Base-by-base conservation (phyloP, 1,140 invertebrate species). In the Tribolium madens region DNA sequence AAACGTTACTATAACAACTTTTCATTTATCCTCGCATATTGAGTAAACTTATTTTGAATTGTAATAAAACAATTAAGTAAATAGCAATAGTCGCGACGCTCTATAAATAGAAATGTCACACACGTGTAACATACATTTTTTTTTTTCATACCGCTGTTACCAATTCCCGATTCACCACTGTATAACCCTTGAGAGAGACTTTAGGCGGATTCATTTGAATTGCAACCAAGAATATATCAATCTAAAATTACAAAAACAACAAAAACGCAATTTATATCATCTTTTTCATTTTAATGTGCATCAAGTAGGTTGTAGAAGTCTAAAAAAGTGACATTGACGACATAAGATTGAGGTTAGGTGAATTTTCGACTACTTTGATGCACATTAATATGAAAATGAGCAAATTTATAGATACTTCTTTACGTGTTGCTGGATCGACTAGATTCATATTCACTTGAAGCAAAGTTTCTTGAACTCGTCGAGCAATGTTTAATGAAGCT, bases 141-240 rank as follows among this genome's bases (percentile, higher is more conserved):
- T 57, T 42, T 4, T 42, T 15, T 42, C 79, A 85, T 81, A 90
- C 89, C 57, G 89, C 89, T 31, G 89, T 88, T 3, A 91, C 81
- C 4, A 90, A 82, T 81, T 90, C 89, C 69, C 89, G 87, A 80
- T 90, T 90, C 13, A 91, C 89, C 53, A 89, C 82, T 1, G 88
- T 88, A 80, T 90, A 91, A 14, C 90, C 90, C 78, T 89, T 88
- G 10, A 91, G 81, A 18, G 88, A 90, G 9, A 91, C 89, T 13
- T 89, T 88, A 2, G 90, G 89, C 13, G 90, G 89, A 83, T 91
- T 91, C 88, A 90, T 89, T 81, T 90, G 88, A 31, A 91, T 90
- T 0, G 89, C 90, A 74, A 88, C 86, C 71, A 91, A 88, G 83
- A 91, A 91, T 50, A 89, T 84, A 80, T 90, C 88, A 71, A 91